phyloP scores from a whole-genome alignment of 1,140 invertebrate species.

The Hyphantria cunea region DNA sequence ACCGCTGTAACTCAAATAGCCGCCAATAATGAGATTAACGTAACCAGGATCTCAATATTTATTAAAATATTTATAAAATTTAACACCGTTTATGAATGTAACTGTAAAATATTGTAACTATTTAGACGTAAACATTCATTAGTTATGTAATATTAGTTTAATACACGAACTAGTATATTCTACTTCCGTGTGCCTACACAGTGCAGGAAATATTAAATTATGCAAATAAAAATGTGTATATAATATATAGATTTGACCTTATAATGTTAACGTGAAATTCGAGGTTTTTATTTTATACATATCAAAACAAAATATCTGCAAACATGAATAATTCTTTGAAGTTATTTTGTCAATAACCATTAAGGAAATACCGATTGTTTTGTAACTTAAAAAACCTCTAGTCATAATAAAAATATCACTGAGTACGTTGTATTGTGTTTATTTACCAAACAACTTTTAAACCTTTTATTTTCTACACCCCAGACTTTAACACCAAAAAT shows the following conservation, averaged over 20 bases:
- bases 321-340: slow-evolving; percentile 50
- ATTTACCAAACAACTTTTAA: neutral
- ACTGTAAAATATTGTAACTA: slow-evolving; percentile 60
- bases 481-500: too few relatives aligned
- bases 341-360: slow-evolving; percentile 70
- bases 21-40: slow-evolving; percentile 71
- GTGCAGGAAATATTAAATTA: slow-evolving; percentile 43
- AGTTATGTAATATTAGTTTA: slow-evolving; percentile 41
- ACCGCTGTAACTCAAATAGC: too few relatives aligned
- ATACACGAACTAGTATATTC: slow-evolving; percentile 56
- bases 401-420: slow-evolving; percentile 80
- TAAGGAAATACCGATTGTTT: slow-evolving; percentile 70
- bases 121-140: slow-evolving; percentile 30
- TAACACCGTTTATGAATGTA: slow-evolving; percentile 31
- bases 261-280: slow-evolving; percentile 45
- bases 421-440: slow-evolving; percentile 45
- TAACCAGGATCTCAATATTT: slow-evolving; percentile 76
- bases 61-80: slow-evolving; percentile 58
- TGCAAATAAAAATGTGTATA: slow-evolving; percentile 60
- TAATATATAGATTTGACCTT: slow-evolving; percentile 52
- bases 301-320: slow-evolving; percentile 66
- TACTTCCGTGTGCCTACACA: slow-evolving; percentile 70
- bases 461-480: too few relatives aligned
- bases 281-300: slow-evolving; percentile 79
- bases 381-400: slow-evolving; percentile 80